Conservation (phyloP, 2,888 invertebrate genomes). For the Linnaemya vulpina region DNA sequence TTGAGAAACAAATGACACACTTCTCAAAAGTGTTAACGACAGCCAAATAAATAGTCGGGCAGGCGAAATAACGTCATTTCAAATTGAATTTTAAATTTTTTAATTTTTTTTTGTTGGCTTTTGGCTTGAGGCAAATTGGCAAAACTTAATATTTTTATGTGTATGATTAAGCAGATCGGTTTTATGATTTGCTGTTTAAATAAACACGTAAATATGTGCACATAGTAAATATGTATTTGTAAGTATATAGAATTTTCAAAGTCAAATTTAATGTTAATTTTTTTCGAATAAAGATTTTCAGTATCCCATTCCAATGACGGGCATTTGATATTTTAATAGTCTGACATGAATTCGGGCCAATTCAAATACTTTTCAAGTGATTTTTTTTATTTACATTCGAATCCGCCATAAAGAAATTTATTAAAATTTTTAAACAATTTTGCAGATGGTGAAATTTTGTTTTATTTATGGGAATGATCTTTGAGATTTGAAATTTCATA, state of each 20-base stretch:
- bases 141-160: slow-evolving; percentile 12
- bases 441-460: slow-evolving; percentile 5
- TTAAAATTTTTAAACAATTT: slow-evolving; percentile 36
- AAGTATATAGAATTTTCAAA: slow-evolving; percentile 41
- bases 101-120: no score
- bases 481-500: not conserved
- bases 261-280: slow-evolving; percentile 46
- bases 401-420: slow-evolving; percentile 23
- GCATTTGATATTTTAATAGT: slow-evolving; percentile 27
- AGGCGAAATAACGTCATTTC: slow-evolving; percentile 49
- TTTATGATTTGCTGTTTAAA: not conserved
- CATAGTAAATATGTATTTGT: no score
- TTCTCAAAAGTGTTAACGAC: slow-evolving; percentile 40
- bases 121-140: slow-evolving; percentile 17
- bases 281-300: slow-evolving; percentile 6
- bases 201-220: no score
- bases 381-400: not conserved
- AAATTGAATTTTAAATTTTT: not conserved
- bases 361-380: slow-evolving; percentile 14
- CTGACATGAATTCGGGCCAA: slow-evolving; percentile 15
- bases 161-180: slow-evolving; percentile 21
- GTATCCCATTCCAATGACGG: not conserved
- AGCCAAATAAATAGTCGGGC: not conserved
- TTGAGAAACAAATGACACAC: slow-evolving; percentile 40
- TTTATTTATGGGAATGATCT: slow-evolving; percentile 4